Percentiles rank a stretch among this genome's conserved stretches.
Evolutionary conservation across 2,888 invertebrate genomes (phyloP).

Genomic region (Thereva nobilitata): DNA sequence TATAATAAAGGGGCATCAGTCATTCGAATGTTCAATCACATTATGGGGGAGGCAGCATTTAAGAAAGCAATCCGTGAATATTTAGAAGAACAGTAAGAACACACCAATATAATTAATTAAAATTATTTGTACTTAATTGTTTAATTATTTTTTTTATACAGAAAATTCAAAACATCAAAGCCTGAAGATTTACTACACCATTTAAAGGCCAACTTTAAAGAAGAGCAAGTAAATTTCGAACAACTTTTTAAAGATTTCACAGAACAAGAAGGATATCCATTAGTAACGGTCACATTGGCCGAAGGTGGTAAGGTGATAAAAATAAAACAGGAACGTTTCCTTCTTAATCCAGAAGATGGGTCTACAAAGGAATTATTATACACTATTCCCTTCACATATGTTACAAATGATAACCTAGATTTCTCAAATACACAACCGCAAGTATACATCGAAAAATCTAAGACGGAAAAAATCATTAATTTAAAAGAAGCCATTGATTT

Average conservation of each 20-base stretch:
- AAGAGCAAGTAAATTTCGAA: conserved; percentile 49
- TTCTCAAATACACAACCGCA: conserved; percentile 49
- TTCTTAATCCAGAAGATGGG: conserved; percentile 43
- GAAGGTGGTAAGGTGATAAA: conserved; percentile 34
- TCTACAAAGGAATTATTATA: conserved; percentile 49
- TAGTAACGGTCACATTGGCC: conserved; percentile 60
- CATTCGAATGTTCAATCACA: conserved; percentile 71
- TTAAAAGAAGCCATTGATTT: conserved; percentile 48
- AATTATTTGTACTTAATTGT: background rate
- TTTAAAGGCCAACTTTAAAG: conserved; percentile 55
- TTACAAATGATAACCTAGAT: conserved; percentile 47
- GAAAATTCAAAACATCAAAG: conserved; percentile 52
- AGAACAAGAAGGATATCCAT: conserved; percentile 67
- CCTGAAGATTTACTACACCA: conserved; percentile 62
- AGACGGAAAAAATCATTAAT: background rate
- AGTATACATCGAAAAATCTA: conserved; percentile 5
- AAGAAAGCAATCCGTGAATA: conserved; percentile 63
- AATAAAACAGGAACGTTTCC: conserved; percentile 48
- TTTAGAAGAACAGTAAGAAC: conserved; percentile 49
- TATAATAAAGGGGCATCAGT: conserved; percentile 72
- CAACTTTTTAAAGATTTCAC: conserved; percentile 65
- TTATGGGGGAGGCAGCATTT: conserved; percentile 63
- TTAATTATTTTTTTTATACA: conserved; percentile 37
- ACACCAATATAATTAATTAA: too few species aligned
- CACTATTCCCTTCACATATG: conserved; percentile 53